Evolutionary conservation across 2,888 invertebrate genomes (phyloP).

Genomic region (Pristionchus entomophagus): DNA sequence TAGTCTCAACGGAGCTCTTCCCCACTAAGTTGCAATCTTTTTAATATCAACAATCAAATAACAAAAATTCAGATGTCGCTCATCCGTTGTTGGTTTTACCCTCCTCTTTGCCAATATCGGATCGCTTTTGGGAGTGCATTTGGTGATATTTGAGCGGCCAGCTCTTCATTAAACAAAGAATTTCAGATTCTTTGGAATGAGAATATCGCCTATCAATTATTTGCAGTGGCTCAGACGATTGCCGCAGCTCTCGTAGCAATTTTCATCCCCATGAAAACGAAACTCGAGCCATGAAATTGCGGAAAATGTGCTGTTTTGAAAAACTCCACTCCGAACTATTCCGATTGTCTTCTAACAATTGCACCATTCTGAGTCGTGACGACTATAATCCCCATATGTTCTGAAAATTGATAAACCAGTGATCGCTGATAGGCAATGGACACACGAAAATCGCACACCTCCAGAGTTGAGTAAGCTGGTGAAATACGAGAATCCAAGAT

Average conservation of each 20-base stretch:
- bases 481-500: too few relatives aligned
- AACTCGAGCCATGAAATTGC: background rate
- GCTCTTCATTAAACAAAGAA: too few relatives aligned
- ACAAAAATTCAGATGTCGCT: slow-evolving; percentile 4
- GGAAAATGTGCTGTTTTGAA: too few relatives aligned
- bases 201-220: slow-evolving; percentile 4
- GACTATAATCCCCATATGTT: too few relatives aligned
- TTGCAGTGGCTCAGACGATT: background rate
- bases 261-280: slow-evolving; percentile 22
- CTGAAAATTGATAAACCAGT: too few relatives aligned
- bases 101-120: slow-evolving; percentile 30
- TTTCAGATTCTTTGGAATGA: background rate
- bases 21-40: background rate
- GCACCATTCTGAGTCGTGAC: too few relatives aligned
- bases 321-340: too few relatives aligned
- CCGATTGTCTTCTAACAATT: too few relatives aligned
- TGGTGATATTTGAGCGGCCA: background rate
- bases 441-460: too few relatives aligned
- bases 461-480: too few relatives aligned
- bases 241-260: slow-evolving; percentile 25
- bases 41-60: background rate
- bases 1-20: slow-evolving; percentile 24
- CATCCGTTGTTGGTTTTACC: slow-evolving; percentile 18
- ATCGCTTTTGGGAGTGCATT: slow-evolving; percentile 26
- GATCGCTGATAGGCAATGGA: too few relatives aligned